Evolutionary conservation across 2,888 invertebrate genomes (phyloP), one percentile per base, ranked within the genome.

Genomic region (Monopis laevigella): DNA sequence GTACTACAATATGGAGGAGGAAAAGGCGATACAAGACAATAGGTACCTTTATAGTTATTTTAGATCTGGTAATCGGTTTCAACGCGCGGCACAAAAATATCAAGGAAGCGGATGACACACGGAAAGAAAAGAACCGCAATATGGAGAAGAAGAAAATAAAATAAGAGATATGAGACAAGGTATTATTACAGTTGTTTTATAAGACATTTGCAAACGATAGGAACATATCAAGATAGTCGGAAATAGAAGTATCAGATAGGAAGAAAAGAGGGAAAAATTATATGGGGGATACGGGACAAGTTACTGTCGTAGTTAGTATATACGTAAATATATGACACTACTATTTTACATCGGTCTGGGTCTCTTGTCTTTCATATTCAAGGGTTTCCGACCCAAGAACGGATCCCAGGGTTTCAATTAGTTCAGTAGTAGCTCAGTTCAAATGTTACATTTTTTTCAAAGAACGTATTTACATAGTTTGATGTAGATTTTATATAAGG

Each of bases 151-250:
- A 29, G 14, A 29, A 12, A 13, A 14, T 14, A 29, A n/a, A n/a
- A n/a, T n/a, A n/a, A n/a, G n/a, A 29, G 12, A 98, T 99, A 77
- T 88, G 99, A 81, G 97, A 98, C 83, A 99, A 99, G 93, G 98
- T 98, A 68, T 70, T 84, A 53, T 3, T 19, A 8, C 8, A n/a
- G n/a, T n/a, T n/a, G n/a, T n/a, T n/a, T n/a, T n/a, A n/a, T n/a
- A n/a, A n/a, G n/a, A n/a, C n/a, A n/a, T n/a, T n/a, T n/a, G n/a
- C n/a, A n/a, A n/a, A n/a, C n/a, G n/a, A n/a, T n/a, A n/a, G n/a
- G 24, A 21, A 8, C 8, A 8, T 5, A 21, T 21, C 24, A 21
- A 8, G 24, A 21, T 8, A 21, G 24, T 7, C 24, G 5, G 6
- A 21, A 21, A 8, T 7, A 21, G 24, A 21, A 21, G 24, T 8